Conservation (phyloP, 1,140 invertebrate genomes). For the Cyphomyrmex costatus region DNA sequence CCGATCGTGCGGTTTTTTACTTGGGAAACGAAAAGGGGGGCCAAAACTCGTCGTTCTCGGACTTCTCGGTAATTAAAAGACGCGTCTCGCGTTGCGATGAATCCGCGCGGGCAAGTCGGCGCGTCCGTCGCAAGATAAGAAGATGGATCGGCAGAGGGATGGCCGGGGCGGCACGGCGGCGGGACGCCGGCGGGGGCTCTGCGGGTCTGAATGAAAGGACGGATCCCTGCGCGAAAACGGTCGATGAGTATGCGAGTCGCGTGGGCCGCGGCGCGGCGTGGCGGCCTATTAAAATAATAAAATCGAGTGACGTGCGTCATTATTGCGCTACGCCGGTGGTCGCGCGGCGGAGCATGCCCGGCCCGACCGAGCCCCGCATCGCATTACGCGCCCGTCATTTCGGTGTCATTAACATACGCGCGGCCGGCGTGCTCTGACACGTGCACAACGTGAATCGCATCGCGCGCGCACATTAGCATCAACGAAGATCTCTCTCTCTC, state of each 20-base stretch:
- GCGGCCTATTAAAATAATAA: constrained; percentile 83
- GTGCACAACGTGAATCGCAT: constrained; percentile 54
- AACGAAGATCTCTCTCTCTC: neutral
- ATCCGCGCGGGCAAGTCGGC: neutral
- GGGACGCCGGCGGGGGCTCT: no score
- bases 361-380: constrained; percentile 33
- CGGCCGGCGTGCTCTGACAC: constrained; percentile 53
- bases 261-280: constrained; percentile 74
- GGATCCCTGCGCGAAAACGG: constrained; percentile 66
- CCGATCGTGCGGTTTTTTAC: neutral
- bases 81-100: neutral
- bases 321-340: constrained; percentile 83
- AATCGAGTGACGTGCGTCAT: constrained; percentile 84
- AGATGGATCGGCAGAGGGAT: neutral
- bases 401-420: constrained; percentile 77
- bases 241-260: constrained; percentile 81
- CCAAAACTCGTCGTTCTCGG: neutral
- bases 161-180: no score
- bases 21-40: neutral
- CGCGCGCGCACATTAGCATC: neutral
- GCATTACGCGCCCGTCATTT: constrained; percentile 79
- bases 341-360: constrained; percentile 63
- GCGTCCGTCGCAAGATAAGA: neutral
- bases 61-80: neutral
- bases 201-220: constrained; percentile 30